Evolutionary conservation across 2,113 vertebrate genomes (phyloP), one percentile per base, ranked within the genome.

Genomic region (Tamias sibiricus): DNA sequence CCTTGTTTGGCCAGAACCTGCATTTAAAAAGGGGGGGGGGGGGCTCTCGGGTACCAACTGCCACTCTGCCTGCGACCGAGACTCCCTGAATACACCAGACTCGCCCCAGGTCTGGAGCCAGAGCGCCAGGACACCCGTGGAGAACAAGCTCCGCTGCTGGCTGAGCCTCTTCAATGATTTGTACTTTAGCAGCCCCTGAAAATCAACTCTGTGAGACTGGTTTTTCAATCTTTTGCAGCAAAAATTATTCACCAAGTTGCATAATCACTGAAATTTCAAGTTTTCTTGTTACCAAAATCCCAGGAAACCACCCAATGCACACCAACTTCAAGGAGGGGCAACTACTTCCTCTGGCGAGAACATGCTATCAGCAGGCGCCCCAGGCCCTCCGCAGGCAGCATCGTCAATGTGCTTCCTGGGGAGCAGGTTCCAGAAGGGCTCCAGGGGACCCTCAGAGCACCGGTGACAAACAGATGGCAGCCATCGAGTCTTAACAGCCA

Each of bases 191-290:
- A 10, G 49, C 35, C 54, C 26, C 72, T 57, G 52, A 87, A 79
- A 92, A 40, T 30, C 8, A 20, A 75, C 66, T 71, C 28, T 24
- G 54, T 19, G 17, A 68, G 84, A 54, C 24, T 77, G 28, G 47
- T 30, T 75, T 94, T 75, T 85, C 26, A 76, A 66, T 57, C 42
- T 90, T 90, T 57, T 80, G 35, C 20, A 84, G 76, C 19, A 54
- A 19, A 77, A 87, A 71, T 71, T 85, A 93, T 74, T 97, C 47
- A 68, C 47, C 22, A 81, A 75, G 90, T 44, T 28, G 62, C 76
- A 84, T 14, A 44, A 69, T 52, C 66, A 49, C 49, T 11, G 20
- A 75, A 40, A 69, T 66, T 71, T 87, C 91, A 8, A 26, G 59
- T 28, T 24, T 22, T 44, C 62, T 77, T 87, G 17, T 75, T 40